Percentiles rank a stretch among this genome's conserved stretches.
Evolutionary conservation across 2,888 invertebrate genomes (phyloP).

Genomic region (Apamea monoglypha): DNA sequence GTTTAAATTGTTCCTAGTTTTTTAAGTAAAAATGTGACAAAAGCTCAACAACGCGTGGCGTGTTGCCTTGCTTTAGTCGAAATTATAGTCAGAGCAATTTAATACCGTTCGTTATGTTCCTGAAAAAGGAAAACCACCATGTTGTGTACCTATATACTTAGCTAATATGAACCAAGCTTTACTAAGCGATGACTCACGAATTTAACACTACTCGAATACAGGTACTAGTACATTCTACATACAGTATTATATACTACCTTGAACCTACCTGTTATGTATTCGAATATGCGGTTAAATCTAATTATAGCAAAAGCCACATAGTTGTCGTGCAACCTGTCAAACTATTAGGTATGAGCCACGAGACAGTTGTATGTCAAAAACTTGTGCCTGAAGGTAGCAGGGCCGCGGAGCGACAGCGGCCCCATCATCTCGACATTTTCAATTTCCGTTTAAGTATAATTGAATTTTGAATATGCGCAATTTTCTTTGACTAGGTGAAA

Average conservation of each 20-base stretch:
- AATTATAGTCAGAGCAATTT: conserved; percentile 38
- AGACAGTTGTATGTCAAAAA: conserved; percentile 56
- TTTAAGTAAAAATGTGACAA: conserved; percentile 25
- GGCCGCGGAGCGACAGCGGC: conserved; percentile 67
- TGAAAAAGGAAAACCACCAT: conserved; percentile 30
- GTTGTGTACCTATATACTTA: not conserved
- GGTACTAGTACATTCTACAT: not conserved
- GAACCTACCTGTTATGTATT: not conserved
- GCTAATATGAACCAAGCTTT: not conserved
- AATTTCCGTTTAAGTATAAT: conserved; percentile 85
- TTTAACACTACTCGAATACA: not conserved
- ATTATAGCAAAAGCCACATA: conserved; percentile 41
- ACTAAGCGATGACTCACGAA: not conserved
- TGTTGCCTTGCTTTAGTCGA: conserved; percentile 34
- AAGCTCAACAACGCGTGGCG: conserved; percentile 23
- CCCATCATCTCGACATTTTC: conserved; percentile 80
- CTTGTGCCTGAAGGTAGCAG: conserved; percentile 58
- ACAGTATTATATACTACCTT: not conserved
- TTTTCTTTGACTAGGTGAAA: conserved; percentile 62
- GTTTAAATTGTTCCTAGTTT: conserved; percentile 33
- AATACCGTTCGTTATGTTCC: conserved; percentile 34
- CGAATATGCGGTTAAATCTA: conserved; percentile 31
- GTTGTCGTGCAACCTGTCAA: conserved; percentile 41
- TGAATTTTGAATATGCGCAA: conserved; percentile 77
- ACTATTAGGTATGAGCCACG: conserved; percentile 30